These are phyloP conservation scores for Premnoplex brunnescens DNA, from an alignment of 2,797 vertebrate genomes.

Conservation along the genomic window DNA sequence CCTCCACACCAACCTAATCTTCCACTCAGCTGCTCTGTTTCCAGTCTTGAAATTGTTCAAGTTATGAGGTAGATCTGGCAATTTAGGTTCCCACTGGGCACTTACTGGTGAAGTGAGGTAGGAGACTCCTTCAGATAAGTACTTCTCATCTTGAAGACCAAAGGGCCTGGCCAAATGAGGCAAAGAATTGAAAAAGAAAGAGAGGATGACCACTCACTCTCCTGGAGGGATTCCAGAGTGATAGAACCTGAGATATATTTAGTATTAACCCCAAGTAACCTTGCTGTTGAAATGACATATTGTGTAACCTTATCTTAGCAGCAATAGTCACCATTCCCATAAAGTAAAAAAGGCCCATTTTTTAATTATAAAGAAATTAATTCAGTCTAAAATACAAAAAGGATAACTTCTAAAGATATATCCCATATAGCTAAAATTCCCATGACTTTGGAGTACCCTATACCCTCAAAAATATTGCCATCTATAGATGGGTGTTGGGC, in stretches of 20 bases:
- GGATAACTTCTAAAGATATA: background rate
- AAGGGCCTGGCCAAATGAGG: background rate
- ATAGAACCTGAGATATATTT: slow-evolving; percentile 6
- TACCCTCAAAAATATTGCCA: background rate
- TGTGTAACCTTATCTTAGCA: slow-evolving; percentile 3
- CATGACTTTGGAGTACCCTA: background rate
- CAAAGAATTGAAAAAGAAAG: background rate
- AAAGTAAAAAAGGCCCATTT: background rate
- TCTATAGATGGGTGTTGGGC: background rate
- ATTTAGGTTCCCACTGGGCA: background rate
- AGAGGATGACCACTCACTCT: background rate
- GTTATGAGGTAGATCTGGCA: background rate
- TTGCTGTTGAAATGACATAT: slow-evolving; percentile 14
- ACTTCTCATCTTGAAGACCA: background rate
- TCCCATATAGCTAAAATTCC: background rate
- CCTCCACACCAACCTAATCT: background rate
- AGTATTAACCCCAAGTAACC: slow-evolving; percentile 11
- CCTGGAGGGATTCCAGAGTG: background rate
- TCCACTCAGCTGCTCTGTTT: background rate
- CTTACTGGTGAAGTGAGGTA: background rate
- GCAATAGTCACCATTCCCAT: background rate
- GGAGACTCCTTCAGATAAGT: background rate
- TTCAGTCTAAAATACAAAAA: background rate
- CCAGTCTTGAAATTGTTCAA: background rate
- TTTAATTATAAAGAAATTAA: background rate